Evolutionary conservation across 2,888 invertebrate species (phyloP).

Genomic region (Ethmia dodecea): DNA sequence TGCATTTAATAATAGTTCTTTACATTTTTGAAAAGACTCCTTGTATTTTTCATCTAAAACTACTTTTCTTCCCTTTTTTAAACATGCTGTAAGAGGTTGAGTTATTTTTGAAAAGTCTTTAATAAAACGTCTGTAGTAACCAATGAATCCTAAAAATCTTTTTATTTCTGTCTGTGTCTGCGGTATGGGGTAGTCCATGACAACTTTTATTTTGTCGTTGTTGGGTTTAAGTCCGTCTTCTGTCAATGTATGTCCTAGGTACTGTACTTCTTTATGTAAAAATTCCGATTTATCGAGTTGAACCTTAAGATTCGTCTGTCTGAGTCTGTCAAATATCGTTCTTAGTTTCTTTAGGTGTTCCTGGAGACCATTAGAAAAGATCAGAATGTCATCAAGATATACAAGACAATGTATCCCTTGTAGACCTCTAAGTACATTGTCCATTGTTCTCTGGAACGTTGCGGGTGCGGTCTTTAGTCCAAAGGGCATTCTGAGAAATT

Average conservation of each 20-base stretch:
- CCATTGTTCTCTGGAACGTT: conserved; percentile 30
- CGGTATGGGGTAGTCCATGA: background rate
- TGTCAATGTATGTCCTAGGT: background rate
- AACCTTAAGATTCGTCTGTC: too few species aligned
- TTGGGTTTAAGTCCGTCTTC: background rate
- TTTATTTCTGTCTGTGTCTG: background rate
- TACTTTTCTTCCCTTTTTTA: background rate
- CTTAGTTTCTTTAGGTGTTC: background rate
- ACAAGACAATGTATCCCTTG: conserved; percentile 20
- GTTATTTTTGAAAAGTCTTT: conserved; percentile 21
- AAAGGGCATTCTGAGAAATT: conserved; percentile 23
- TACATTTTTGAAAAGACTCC: background rate
- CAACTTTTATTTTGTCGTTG: background rate
- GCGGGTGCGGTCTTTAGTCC: conserved; percentile 21
- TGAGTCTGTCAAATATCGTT: background rate
- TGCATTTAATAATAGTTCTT: background rate
- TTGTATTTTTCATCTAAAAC: background rate
- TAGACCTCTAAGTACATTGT: conserved; percentile 19
- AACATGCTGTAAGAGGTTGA: background rate
- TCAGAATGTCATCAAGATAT: conserved; percentile 25
- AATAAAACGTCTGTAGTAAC: conserved; percentile 26
- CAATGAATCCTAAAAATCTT: background rate
- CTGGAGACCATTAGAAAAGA: background rate
- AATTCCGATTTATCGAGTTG: background rate
- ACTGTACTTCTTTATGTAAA: background rate